phyloP scores from a whole-genome alignment of 2,797 vertebrate species.

The Kryptolebias ocellatus region DNA sequence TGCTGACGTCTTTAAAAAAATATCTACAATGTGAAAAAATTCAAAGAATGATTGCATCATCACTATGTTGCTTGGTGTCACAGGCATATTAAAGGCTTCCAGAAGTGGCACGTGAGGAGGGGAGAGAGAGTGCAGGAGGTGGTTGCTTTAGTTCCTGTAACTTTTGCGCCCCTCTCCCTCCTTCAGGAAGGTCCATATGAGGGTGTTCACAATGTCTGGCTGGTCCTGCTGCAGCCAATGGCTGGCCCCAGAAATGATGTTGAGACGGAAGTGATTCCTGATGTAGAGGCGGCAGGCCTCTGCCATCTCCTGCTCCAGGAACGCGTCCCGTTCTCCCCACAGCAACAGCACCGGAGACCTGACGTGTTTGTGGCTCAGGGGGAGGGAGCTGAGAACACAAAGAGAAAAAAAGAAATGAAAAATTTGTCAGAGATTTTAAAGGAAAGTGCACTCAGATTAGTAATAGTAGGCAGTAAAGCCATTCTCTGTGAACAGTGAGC shows the following conservation, averaged over 20 bases:
- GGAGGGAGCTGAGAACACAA: conserved; percentile 83
- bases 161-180: conserved; percentile 90
- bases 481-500: no score
- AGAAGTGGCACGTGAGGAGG: conserved; percentile 35
- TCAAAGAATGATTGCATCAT: conserved; percentile 78
- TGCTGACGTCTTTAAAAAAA: conserved; percentile 63
- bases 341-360: conserved; percentile 91
- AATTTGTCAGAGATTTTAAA: neutral
- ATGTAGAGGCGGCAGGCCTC: conserved; percentile 93
- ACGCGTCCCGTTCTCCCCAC: conserved; percentile 95
- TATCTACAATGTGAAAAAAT: conserved; percentile 66
- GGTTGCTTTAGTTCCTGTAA: conserved; percentile 79
- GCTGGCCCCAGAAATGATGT: conserved; percentile 93
- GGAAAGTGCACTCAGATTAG: no score
- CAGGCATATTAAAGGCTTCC: conserved; percentile 77
- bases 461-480: no score
- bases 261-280: conserved; percentile 94
- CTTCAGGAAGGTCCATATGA: conserved; percentile 99
- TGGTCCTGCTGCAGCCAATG: conserved; percentile 99
- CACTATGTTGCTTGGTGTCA: conserved; percentile 72
- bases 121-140: conserved; percentile 4
- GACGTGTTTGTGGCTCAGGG: conserved; percentile 89
- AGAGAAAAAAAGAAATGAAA: neutral
- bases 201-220: conserved; percentile 95
- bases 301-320: conserved; percentile 96